Percentiles rank a stretch among this genome's conserved stretches.
These are phyloP conservation scores for Pseudochirops corinnae DNA, from an alignment of 2,797 vertebrate species.

Conservation along the genomic window DNA sequence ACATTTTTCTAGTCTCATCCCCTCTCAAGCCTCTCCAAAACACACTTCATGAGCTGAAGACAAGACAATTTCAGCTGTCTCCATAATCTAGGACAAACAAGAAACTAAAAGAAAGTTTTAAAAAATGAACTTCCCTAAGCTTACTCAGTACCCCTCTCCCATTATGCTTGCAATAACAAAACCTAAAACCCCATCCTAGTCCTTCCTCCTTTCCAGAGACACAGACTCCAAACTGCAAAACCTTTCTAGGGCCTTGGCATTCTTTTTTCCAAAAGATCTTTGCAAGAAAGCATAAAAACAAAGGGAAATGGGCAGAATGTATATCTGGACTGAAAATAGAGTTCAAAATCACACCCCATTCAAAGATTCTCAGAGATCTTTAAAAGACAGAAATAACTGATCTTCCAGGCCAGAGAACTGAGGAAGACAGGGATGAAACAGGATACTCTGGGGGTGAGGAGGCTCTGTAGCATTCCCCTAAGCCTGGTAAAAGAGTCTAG, in stretches of 20 bases:
- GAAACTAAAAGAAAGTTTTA: background rate
- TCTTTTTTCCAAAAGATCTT: background rate
- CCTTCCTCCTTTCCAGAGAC: background rate
- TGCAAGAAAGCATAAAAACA: background rate
- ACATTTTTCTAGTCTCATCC: background rate
- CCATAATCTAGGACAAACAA: background rate
- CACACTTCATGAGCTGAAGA: background rate
- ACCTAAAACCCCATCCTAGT: background rate
- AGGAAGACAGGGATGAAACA: too few relatives aligned
- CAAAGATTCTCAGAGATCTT: background rate
- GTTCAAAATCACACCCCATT: background rate
- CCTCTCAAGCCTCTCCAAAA: background rate
- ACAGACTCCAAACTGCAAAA: background rate
- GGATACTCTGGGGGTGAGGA: too few relatives aligned
- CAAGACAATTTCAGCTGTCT: background rate
- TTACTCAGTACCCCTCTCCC: background rate
- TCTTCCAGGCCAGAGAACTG: too few relatives aligned
- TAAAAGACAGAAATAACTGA: background rate
- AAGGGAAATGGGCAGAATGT: background rate
- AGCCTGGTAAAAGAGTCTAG: too few relatives aligned
- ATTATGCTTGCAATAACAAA: background rate
- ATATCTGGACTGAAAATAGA: background rate
- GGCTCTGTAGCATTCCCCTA: too few relatives aligned
- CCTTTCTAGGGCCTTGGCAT: background rate
- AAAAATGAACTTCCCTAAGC: background rate